Evolutionary conservation across 2,113 vertebrate species (phyloP).

Genomic region (Notarius lentiginosus): DNA sequence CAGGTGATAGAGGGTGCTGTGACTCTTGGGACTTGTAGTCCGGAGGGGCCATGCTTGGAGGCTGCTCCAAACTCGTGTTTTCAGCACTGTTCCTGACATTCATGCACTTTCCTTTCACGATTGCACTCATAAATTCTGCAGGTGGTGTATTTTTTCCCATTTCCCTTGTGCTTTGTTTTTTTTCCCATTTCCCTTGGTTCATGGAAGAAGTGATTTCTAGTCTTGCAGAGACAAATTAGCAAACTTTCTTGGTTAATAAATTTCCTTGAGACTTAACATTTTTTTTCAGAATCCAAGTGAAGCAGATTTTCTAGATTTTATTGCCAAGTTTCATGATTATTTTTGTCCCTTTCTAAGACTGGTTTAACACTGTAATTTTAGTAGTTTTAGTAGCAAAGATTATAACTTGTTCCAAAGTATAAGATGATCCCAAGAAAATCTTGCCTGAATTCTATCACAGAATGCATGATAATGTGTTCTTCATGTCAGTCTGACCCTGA

Average conservation of each 20-base stretch:
- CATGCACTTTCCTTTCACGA: not conserved
- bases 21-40: too few relatives aligned
- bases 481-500: not conserved
- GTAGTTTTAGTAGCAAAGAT: not conserved
- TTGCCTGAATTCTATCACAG: not conserved
- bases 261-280: constrained; percentile 26
- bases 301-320: constrained; percentile 59
- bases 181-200: not conserved
- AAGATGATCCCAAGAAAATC: not conserved
- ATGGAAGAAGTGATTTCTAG: not conserved
- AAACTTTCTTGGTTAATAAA: constrained; percentile 20
- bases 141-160: not conserved
- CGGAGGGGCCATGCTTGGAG: too few relatives aligned
- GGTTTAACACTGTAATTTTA: not conserved
- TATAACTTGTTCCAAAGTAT: not conserved
- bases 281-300: constrained; percentile 56
- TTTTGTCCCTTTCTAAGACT: not conserved
- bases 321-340: not conserved
- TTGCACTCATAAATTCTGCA: constrained; percentile 1
- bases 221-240: not conserved
- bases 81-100: too few relatives aligned
- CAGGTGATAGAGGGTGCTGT: too few relatives aligned
- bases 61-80: too few relatives aligned
- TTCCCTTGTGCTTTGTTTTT: not conserved
- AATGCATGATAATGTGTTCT: not conserved